Evolutionary conservation across 2,888 invertebrate species (phyloP).

Genomic region (Mesopsocus fuscifrons): DNA sequence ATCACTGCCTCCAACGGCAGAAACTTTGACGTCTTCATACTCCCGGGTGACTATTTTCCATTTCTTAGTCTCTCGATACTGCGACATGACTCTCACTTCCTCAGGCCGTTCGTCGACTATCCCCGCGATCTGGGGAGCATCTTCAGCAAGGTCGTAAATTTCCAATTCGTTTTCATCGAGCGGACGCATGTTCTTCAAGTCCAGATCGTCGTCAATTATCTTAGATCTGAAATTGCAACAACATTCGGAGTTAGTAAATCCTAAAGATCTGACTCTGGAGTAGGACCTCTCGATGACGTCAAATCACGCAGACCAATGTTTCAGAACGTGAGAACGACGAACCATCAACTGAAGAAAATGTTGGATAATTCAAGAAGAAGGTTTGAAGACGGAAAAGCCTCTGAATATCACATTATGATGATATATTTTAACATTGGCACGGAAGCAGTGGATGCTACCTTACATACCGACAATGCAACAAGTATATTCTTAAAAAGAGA

Average conservation of each 20-base stretch:
- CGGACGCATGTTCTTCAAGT: slow-evolving; percentile 37
- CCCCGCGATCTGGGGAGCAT: slow-evolving; percentile 78
- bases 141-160: slow-evolving; percentile 54
- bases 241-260: slow-evolving; percentile 6
- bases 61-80: slow-evolving; percentile 9
- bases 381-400: too few relatives aligned
- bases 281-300: too few relatives aligned
- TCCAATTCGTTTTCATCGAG: slow-evolving; percentile 43
- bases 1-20: slow-evolving; percentile 12
- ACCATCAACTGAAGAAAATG: too few relatives aligned
- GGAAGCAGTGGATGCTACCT: too few relatives aligned
- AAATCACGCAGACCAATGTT: too few relatives aligned
- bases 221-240: slow-evolving; percentile 38
- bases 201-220: slow-evolving; percentile 74
- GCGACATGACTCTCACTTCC: slow-evolving; percentile 26
- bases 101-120: slow-evolving; percentile 66
- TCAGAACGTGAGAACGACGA: too few relatives aligned
- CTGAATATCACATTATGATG: too few relatives aligned
- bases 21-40: slow-evolving; percentile 19
- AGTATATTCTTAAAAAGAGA: too few relatives aligned
- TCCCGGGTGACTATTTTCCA: slow-evolving; percentile 19
- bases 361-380: too few relatives aligned
- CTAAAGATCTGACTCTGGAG: too few relatives aligned
- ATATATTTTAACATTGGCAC: too few relatives aligned
- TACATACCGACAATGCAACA: too few relatives aligned